These are phyloP conservation scores for Apaloderma vittatum DNA, from an alignment of 2,113 vertebrate genomes.

Conservation along the genomic window DNA sequence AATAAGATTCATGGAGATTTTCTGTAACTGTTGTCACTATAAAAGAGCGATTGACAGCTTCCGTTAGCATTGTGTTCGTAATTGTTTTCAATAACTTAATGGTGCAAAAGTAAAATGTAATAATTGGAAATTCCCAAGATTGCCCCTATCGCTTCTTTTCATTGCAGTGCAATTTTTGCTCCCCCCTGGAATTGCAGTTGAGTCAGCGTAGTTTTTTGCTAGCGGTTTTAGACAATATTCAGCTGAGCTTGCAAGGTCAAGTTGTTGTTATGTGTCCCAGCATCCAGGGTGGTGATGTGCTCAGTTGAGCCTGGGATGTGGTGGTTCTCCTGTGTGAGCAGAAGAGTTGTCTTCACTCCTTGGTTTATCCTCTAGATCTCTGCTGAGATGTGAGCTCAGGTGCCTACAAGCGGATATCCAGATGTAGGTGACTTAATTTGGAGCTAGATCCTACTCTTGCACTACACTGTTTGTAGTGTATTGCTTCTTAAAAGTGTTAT, in stretches of 20 bases:
- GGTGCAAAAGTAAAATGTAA: neutral
- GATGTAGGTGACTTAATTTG: neutral
- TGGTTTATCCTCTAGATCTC: neutral
- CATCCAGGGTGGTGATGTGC: neutral
- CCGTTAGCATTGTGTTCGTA: neutral
- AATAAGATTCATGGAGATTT: neutral
- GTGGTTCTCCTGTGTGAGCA: neutral
- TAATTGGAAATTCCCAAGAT: neutral
- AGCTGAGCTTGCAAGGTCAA: neutral
- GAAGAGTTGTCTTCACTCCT: neutral
- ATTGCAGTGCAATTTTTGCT: neutral
- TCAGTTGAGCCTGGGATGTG: neutral
- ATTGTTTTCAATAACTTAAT: neutral
- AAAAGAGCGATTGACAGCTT: neutral
- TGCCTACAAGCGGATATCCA: neutral
- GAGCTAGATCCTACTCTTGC: neutral
- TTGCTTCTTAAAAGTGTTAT: neutral
- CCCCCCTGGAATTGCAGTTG: neutral
- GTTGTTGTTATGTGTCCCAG: neutral
- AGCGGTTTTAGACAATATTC: neutral
- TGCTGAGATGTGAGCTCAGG: neutral
- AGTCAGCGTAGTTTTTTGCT: neutral
- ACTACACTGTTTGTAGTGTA: neutral
- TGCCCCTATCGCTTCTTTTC: neutral
- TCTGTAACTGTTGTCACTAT: neutral